Percentiles rank a stretch among this genome's conserved stretches.
Evolutionary conservation across 2,113 vertebrate genomes (phyloP).

Genomic region (human (Homo sapiens)): GRCh38 chr7:123617501-123618000

Average conservation of each 20-base stretch:
- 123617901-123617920: background rate
- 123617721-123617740: constrained; percentile 90
- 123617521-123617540: background rate
- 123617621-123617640: constrained; percentile 90
- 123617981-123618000: background rate
- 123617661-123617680: constrained; percentile 86
- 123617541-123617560: constrained; percentile 1
- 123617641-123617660: constrained; percentile 83
- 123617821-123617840: background rate
- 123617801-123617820: background rate
- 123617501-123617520: background rate
- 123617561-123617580: constrained; percentile 74
- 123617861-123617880: background rate
- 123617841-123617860: background rate
- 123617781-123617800: constrained; percentile 29
- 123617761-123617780: constrained; percentile 21
- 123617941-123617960: background rate
- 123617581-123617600: constrained; percentile 87
- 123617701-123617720: constrained; percentile 90
- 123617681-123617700: constrained; percentile 88
- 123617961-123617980: background rate
- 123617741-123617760: constrained; percentile 38
- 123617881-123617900: background rate
- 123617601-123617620: constrained; percentile 88
- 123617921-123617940: background rate